Conservation (phyloP, 2,113 vertebrate genomes). For the Nettapus auritus region DNA sequence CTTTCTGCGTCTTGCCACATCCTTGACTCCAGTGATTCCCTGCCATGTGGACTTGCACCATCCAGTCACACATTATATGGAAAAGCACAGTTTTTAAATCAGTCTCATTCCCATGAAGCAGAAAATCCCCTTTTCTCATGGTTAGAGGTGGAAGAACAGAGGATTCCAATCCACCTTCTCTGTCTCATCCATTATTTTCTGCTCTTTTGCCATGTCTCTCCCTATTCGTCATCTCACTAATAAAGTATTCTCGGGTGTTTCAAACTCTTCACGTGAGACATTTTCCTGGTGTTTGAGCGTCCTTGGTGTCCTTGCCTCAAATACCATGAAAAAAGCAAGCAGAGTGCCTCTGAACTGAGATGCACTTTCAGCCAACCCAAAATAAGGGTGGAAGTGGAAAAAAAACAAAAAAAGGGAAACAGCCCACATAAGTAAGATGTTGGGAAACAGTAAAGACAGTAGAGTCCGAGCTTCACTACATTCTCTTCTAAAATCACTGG, state of each 20-base stretch:
- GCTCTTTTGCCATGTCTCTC: slow-evolving; percentile 23
- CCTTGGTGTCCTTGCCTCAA: background rate
- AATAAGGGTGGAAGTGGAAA: background rate
- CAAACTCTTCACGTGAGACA: background rate
- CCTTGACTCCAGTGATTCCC: background rate
- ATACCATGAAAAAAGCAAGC: background rate
- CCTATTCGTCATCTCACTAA: slow-evolving; percentile 24
- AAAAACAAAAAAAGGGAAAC: background rate
- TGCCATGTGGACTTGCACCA: background rate
- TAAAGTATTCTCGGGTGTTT: background rate
- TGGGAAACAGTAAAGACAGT: background rate
- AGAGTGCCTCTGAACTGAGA: background rate
- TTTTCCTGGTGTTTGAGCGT: background rate
- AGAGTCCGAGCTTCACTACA: background rate
- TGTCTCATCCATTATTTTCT: slow-evolving; percentile 60
- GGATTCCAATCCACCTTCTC: slow-evolving; percentile 20
- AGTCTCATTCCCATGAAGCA: background rate
- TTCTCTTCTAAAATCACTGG: background rate
- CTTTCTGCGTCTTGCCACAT: background rate
- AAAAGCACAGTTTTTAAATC: background rate
- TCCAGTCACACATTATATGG: background rate
- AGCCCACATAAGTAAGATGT: background rate
- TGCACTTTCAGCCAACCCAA: background rate
- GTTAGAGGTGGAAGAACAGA: background rate
- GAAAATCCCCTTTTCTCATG: background rate